These are phyloP conservation scores for Tenthredo mesomela DNA, from an alignment of 2,888 invertebrate species.

Conservation along the genomic window DNA sequence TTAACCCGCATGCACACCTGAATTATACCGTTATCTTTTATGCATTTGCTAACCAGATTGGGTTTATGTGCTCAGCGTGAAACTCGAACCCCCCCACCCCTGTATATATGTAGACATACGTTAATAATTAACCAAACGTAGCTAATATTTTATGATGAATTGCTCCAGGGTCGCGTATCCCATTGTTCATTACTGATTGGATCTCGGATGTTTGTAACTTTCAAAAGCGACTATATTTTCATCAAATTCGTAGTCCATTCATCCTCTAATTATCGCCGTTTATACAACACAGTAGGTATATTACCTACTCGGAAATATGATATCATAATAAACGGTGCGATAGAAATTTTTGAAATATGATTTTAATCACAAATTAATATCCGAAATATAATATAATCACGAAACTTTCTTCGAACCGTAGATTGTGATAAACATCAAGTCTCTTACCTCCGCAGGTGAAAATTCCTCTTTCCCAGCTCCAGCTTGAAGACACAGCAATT, in stretches of 20 bases:
- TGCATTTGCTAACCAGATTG: not conserved
- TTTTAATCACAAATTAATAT: not conserved
- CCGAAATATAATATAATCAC: too few relatives aligned
- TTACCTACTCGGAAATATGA: too few relatives aligned
- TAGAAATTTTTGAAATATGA: not conserved
- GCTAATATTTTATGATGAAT: not conserved
- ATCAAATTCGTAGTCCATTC: too few relatives aligned
- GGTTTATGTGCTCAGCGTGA: not conserved
- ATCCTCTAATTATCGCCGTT: too few relatives aligned
- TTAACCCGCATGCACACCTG: too few relatives aligned
- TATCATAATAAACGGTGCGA: too few relatives aligned
- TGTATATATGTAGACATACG: not conserved
- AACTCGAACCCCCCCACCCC: not conserved
- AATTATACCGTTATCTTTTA: not conserved
- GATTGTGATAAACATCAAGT: too few relatives aligned
- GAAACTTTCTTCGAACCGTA: too few relatives aligned
- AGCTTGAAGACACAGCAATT: slow-evolving; percentile 65
- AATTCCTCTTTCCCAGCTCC: slow-evolving; percentile 73
- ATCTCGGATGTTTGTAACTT: slow-evolving; percentile 4
- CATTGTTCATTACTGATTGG: slow-evolving; percentile 4
- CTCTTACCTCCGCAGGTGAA: slow-evolving; percentile 70
- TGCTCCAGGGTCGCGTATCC: not conserved
- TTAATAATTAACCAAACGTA: not conserved
- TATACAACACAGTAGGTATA: too few relatives aligned
- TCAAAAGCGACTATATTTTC: too few relatives aligned